These are phyloP conservation scores for Telmatochromis sp. DNA, from an alignment of 2,113 vertebrate species.

Conservation along the genomic window DNA sequence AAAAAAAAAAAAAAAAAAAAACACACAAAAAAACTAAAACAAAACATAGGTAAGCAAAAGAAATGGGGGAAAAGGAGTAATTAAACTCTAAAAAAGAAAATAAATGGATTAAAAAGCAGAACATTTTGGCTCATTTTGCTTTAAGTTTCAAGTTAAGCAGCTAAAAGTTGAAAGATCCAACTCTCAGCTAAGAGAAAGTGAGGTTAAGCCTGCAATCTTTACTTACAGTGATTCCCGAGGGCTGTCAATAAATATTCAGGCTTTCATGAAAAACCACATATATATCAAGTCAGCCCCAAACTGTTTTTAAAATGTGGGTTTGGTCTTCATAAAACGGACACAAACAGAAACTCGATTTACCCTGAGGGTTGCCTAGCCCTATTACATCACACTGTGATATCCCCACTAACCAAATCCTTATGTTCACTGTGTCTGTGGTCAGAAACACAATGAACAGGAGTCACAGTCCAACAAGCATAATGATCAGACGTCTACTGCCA, in stretches of 20 bases:
- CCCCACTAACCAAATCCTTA: constrained; percentile 14
- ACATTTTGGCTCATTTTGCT: too few relatives aligned
- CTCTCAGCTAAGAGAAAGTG: neutral
- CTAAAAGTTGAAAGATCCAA: neutral
- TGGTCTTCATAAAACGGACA: neutral
- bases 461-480: accelerated
- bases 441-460: neutral
- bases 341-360: neutral
- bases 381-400: constrained; percentile 36
- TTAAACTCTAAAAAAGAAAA: too few relatives aligned
- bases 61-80: too few relatives aligned
- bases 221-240: neutral
- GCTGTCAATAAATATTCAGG: neutral
- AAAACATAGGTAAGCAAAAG: too few relatives aligned
- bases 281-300: neutral
- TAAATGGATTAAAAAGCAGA: too few relatives aligned
- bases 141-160: neutral
- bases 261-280: neutral
- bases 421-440: constrained; percentile 8
- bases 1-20: too few relatives aligned
- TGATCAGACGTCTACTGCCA: constrained; percentile 9
- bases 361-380: neutral
- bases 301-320: neutral
- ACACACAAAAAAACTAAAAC: too few relatives aligned
- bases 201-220: neutral